phyloP scores from a whole-genome alignment of 2,113 vertebrate species.

The Thunnus maccoyii region DNA sequence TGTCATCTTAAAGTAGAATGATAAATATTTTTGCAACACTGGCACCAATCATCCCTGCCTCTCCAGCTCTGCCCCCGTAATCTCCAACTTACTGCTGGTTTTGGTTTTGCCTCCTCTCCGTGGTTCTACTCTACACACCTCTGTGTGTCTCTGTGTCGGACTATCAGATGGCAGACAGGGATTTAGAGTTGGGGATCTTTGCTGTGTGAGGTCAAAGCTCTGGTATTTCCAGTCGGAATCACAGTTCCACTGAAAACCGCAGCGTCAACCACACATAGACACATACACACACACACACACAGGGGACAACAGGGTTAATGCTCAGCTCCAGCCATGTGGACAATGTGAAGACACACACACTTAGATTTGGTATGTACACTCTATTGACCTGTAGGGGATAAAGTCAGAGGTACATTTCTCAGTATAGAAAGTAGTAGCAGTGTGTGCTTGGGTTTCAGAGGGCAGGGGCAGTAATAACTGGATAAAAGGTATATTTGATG shows the following conservation, averaged over 20 bases:
- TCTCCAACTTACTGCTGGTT: neutral
- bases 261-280: conserved; percentile 55
- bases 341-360: conserved; percentile 41
- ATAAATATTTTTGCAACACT: neutral
- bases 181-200: conserved; percentile 71
- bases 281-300: neutral
- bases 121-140: conserved; percentile 39
- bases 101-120: neutral
- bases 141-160: conserved; percentile 39
- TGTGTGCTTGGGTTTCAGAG: neutral
- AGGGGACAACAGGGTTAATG: conserved; percentile 56
- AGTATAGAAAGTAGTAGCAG: neutral
- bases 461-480: neutral
- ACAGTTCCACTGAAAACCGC: conserved; percentile 74
- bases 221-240: conserved; percentile 78
- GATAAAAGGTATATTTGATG: too few relatives aligned
- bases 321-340: conserved; percentile 21
- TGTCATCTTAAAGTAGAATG: neutral
- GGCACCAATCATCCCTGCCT: conserved; percentile 2
- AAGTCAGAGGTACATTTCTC: neutral
- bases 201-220: conserved; percentile 78
- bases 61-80: conserved; percentile 32
- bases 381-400: neutral
- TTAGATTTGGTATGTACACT: neutral
- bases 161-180: conserved; percentile 72